Evolutionary conservation across 2,888 invertebrate genomes (phyloP), one percentile per base, ranked within the genome.

Genomic region (Oscheius sp.): DNA sequence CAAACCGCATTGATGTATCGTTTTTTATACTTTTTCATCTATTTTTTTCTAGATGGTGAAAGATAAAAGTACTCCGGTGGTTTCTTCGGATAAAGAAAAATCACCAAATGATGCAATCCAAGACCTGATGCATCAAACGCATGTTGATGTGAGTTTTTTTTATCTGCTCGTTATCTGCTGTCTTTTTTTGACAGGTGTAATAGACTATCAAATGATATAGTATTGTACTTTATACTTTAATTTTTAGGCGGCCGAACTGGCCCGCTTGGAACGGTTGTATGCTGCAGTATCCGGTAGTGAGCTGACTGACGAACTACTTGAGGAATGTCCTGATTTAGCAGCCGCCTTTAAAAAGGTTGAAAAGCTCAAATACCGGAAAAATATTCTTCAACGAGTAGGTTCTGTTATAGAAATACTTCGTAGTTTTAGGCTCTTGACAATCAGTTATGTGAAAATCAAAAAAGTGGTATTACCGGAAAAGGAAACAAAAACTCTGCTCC

Each of bases 291-390:
- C 77, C 32, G 70, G 64, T 6, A 77, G 72, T 6, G 72, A 78
- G 2, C 56, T 78, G 38, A 72, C 69, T 2, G 80, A 78, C 32
- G 80, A 81, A 50, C 54, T 75, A n/a, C 51, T 81, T 41, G 77
- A 77, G n/a, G 72, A 62, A n/a, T 74, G 74, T 54, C 83, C 83
- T 0, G 82, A 82, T 22, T 56, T 83, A 5, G 56, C 45, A 2
- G 77, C 71, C 5, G 75, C 67, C 1, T 71, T 72, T 22, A 77
- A 73, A 45, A 68, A 69, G 17, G 78, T 77, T 36, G 78, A 78
- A 22, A 84, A 84, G 64, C 68, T 82, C 12, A 73, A 78, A 57
- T 84, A 84, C 54, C 65, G 83, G 26, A 75, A 79, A 36, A 67
- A 62, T 20, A 80, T 82, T 63, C 67, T 84, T 44, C 77, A 81